phyloP scores from a whole-genome alignment of 92 coral and sea anemone genomes.

The Zoanthus sociatus region DNA sequence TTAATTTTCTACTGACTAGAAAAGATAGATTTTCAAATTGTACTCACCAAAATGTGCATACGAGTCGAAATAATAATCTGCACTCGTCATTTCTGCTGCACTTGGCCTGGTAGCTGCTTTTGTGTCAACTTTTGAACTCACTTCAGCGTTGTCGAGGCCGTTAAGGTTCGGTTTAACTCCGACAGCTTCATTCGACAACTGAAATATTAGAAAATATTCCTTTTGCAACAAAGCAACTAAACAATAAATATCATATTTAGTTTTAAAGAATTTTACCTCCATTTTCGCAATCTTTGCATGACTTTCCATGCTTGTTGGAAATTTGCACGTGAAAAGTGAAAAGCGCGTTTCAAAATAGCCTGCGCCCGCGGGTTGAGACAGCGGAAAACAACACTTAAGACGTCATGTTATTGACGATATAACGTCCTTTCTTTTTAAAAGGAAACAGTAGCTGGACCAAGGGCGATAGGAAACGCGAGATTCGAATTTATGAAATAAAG shows the following conservation, averaged over 20 bases:
- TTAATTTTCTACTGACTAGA: background rate
- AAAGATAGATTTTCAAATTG: background rate
- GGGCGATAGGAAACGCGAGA: too few species aligned
- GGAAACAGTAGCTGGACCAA: too few species aligned
- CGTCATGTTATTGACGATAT: constrained; percentile 2
- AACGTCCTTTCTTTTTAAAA: background rate
- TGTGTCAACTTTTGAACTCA: background rate
- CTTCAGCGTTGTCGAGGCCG: constrained; percentile 44
- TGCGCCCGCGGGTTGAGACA: constrained; percentile 56
- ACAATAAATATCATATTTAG: background rate
- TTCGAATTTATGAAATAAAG: too few species aligned
- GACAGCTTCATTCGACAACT: constrained; percentile 76
- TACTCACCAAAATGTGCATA: constrained; percentile 97
- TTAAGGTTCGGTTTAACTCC: constrained; percentile 69
- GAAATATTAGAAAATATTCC: constrained; percentile 7
- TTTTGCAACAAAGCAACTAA: background rate
- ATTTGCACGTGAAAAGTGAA: constrained; percentile 51
- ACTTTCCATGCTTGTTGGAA: constrained; percentile 65
- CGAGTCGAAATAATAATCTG: constrained; percentile 98
- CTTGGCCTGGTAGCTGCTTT: constrained; percentile 54
- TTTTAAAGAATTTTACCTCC: constrained; percentile 68
- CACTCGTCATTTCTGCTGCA: constrained; percentile 95
- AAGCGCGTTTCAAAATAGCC: constrained; percentile 44
- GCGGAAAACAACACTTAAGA: background rate
- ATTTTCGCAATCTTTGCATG: constrained; percentile 89